Base-by-base conservation (phyloP, 2,888 invertebrate genomes). In the Polyploca ridens region DNA sequence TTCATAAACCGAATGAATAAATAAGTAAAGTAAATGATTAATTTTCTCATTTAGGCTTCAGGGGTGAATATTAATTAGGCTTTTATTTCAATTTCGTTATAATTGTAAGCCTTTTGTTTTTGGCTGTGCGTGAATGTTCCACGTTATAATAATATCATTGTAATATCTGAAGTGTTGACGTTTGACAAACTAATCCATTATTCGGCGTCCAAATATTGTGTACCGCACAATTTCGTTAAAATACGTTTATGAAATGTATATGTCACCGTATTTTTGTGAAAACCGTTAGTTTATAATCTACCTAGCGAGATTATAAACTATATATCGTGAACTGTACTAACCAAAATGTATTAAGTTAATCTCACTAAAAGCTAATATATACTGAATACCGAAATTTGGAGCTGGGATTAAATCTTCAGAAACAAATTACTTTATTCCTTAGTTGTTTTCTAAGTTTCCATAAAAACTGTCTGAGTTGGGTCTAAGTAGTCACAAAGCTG, bases 141-240 rank as follows among this genome's bases (percentile, higher is more conserved):
- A 63, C 13, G 8, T 10, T 38, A 41, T 13, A 41, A 41, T 57
- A 62, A 75, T 74, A 82, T 79, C 80, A 68, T 62, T 38, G 63
- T 72, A 73, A 76, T 73, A 83, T 84, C 83, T 75, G 66, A 74
- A 77, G 83, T 82, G 84, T 81, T 79, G 82, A 81, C 84, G 64
- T 75, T 78, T 76, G 78, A 81, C 82, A 78, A 78, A 80, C 72
- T 69, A 76, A 75, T 75, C 77, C 72, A 78, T 82, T 76, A 61
- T 44, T 19, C 19, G 10, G 41, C 27, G 41, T 14, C 61, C 61
- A 44, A 54, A 54, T 54, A 54, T 54, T 8, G 19, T 54, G 16
- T 19, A 19, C 3, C 16, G 54, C 54, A 19, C n/a, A 54, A 19
- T 49, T 16, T 49, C 7, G 16, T n/a, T 10, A n/a, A 16, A 49